phyloP scores from a whole-genome alignment of 1,140 invertebrate species.

The Papilio xuthus region DNA sequence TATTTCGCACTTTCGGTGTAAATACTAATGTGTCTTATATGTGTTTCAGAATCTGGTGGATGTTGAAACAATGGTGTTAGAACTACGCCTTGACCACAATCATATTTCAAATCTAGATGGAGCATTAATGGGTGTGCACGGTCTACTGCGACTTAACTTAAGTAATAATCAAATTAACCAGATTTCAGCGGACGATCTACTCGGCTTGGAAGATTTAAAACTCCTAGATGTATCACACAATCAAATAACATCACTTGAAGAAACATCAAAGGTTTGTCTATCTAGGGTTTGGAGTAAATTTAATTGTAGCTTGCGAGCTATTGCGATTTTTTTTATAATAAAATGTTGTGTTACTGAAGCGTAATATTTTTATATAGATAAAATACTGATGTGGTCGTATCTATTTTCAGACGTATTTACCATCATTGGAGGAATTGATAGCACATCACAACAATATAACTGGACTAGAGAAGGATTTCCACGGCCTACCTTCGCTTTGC shows the following conservation, averaged over 20 bases:
- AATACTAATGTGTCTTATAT: conserved; percentile 1
- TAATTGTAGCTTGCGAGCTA: conserved; percentile 24
- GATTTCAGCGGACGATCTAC: conserved; percentile 88
- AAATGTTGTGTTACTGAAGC: conserved; percentile 20
- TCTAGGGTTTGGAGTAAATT: not conserved
- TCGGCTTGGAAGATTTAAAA: conserved; percentile 86
- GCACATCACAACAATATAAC: conserved; percentile 88
- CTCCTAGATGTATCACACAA: conserved; percentile 90
- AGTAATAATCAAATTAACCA: conserved; percentile 87
- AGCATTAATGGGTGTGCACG: conserved; percentile 87
- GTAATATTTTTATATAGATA: not conserved
- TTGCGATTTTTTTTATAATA: conserved; percentile 29
- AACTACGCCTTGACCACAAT: conserved; percentile 88
- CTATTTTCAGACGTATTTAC: conserved; percentile 87
- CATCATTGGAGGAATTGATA: conserved; percentile 87
- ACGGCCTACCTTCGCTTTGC: conserved; percentile 89
- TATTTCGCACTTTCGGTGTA: no score
- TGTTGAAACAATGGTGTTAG: conserved; percentile 85
- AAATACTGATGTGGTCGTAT: not conserved
- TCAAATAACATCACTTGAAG: conserved; percentile 87
- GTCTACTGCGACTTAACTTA: conserved; percentile 86
- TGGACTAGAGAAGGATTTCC: conserved; percentile 88
- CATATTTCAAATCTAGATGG: conserved; percentile 86
- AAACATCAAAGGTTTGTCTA: conserved; percentile 88
- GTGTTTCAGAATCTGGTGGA: conserved; percentile 86